Base-by-base conservation (phyloP, 1,140 invertebrate genomes). In the Hypothenemus hampei region DNA sequence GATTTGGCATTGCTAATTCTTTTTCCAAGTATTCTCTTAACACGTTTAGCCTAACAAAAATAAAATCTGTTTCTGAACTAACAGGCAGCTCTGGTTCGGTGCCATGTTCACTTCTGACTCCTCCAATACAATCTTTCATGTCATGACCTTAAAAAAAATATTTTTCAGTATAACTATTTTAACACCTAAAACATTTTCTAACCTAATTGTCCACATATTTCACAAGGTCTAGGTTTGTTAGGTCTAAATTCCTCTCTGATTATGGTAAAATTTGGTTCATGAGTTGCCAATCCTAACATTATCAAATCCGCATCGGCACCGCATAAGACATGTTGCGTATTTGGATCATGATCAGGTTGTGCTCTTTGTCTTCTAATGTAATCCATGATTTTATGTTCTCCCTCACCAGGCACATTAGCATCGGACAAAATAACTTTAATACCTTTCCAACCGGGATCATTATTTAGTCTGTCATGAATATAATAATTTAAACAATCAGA, bases 361-460 rank as follows among this genome's bases (percentile, higher is more conserved):
- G 88, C 91, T 78, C 94, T 83, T 75, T 98, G 96, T 65, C 83
- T 85, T n/a, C 97, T 78, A 60, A 99, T 97, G 72, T 85, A 99
- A 75, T 99, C 95, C 96, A 98, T 98, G 62, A 99, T 98, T 76
- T 98, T 99, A 69, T 99, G 96, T 75, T 99, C 96, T 16, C 96
- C 96, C 77, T 99, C 96, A 15, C 96, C 96, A 10, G 96, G 96
- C 6, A 95, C 93, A 80, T 97, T 99, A 1, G 97, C 96, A 78
- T 99, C 97, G 8, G 95, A 98, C 11, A 99, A 77, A 63, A 99
- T 95, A 0, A 98, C 89, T 74, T 96, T 94, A 47, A 99, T 86
- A 29, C 86, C 84, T 66, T 83, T 85, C 97, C 97, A 99, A 1
- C 92, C 95, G 20, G 94, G 90, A 74, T 98, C 91, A 73, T 80